Evolutionary conservation across 2,888 invertebrate genomes (phyloP), one percentile per base, ranked within the genome.

Genomic region (Trissolcus brochymenae): DNA sequence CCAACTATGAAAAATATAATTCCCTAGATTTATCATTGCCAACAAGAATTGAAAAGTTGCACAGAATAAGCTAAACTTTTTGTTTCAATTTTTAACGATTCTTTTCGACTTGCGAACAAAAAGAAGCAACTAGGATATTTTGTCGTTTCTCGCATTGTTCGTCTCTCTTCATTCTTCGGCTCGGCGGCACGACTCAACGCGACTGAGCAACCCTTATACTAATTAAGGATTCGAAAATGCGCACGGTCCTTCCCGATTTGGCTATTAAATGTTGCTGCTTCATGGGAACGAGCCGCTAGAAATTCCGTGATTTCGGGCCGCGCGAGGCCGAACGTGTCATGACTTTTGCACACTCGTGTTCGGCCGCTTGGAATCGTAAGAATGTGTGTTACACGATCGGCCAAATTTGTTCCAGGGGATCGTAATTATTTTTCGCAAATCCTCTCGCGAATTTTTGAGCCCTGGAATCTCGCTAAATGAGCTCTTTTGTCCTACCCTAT

Each of bases 161-260:
- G 6, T 59, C 55, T 35, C 29, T 55, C 11, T 25, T 40, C 51
- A 14, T 19, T 71, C 41, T 75, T 68, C 59, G 59, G 67, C 64
- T 64, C 54, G 19, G 50, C 41, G 60, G 68, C 66, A 75, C 74
- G 74, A 76, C 60, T 65, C 50, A 35, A 46, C 66, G 54, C 57
- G 46, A 50, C 54, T 65, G 66, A 56, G 60, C 65, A 71, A 53
- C 75, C 66, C 78, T 68, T 64, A 61, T 57, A 61, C 78, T 82
- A 84, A 84, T 86, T 87, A 86, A 84, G 82, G 84, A 86, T 85
- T 85, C 83, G 65, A 76, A 76, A 76, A 76, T 84, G 82, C 82
- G 82, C 83, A 79, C 70, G 78, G 79, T 76, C 78, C 81, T 75
- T 82, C 83, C 83, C 80, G 82, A 83, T 85, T 83, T 85, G 84